Evolutionary conservation across 2,113 vertebrate species (phyloP).

Genomic region (Litocranius walleri): DNA sequence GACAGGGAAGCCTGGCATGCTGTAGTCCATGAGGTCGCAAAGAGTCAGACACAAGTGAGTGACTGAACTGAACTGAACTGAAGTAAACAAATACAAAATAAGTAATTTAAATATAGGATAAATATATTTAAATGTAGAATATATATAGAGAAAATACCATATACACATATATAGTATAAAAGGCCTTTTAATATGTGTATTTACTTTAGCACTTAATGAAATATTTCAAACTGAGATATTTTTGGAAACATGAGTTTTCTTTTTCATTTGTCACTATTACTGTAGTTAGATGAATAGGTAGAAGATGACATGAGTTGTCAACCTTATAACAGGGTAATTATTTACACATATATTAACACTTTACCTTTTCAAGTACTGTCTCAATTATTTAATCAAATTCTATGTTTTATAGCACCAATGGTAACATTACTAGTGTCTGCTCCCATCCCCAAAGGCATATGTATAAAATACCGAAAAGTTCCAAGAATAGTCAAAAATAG

Average conservation of each 20-base stretch:
- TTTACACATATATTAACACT: not conserved
- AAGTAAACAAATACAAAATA: not conserved
- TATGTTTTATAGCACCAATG: not conserved
- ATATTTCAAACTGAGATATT: not conserved
- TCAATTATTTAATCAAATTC: not conserved
- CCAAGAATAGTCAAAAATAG: not conserved
- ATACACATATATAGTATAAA: not conserved
- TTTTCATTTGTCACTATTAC: not conserved
- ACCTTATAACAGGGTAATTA: not conserved
- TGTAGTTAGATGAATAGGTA: not conserved
- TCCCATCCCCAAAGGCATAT: not conserved
- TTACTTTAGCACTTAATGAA: not conserved
- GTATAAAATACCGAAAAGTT: not conserved
- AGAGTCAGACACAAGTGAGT: rapidly evolving
- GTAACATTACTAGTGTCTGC: not conserved
- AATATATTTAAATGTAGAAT: not conserved
- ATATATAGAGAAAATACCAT: not conserved
- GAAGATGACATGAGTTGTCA: not conserved
- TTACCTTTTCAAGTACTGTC: not conserved
- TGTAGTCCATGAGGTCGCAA: not conserved
- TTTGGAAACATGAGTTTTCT: not conserved
- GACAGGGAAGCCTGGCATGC: not conserved
- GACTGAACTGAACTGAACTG: not conserved
- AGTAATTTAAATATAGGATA: not conserved
- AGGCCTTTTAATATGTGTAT: not conserved